These are phyloP conservation scores for Agrypnia vestita DNA, from an alignment of 1,140 invertebrate genomes.

Conservation along the genomic window DNA sequence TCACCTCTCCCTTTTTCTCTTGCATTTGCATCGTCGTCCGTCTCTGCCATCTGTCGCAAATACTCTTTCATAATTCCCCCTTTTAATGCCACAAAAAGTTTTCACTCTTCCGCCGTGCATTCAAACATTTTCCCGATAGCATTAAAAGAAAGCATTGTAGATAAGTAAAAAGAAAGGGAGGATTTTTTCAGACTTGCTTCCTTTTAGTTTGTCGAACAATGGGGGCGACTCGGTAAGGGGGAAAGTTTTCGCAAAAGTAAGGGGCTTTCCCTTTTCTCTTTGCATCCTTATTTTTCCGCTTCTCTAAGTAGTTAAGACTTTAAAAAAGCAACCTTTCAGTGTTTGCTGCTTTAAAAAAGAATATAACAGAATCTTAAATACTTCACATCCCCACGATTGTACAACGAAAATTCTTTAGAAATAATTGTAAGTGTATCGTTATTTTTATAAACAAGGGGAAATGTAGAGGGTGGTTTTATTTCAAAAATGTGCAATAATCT, in stretches of 20 bases:
- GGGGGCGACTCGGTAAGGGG: neutral
- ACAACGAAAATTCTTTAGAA: no score
- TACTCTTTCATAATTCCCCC: neutral
- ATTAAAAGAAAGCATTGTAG: constrained; percentile 19
- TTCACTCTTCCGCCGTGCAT: neutral
- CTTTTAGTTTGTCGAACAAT: constrained; percentile 9
- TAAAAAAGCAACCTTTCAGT: constrained; percentile 3
- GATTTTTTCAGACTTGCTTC: constrained; percentile 8
- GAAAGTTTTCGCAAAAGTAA: constrained; percentile 7
- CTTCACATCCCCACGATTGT: no score
- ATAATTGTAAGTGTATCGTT: no score
- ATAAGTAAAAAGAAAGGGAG: constrained; percentile 6
- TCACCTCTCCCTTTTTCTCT: no score
- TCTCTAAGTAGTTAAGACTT: constrained; percentile 1
- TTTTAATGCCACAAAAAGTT: neutral
- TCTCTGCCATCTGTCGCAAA: no score
- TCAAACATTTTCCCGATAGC: constrained; percentile 17
- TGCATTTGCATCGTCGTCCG: no score
- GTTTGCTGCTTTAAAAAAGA: no score
- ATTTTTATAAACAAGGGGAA: no score
- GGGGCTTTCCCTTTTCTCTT: neutral
- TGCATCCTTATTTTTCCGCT: neutral
- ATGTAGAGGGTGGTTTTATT: no score
- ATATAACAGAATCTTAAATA: no score
- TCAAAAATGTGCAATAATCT: no score